Evolutionary conservation across 2,888 invertebrate genomes (phyloP).

Genomic region (Diarsia mendica): DNA sequence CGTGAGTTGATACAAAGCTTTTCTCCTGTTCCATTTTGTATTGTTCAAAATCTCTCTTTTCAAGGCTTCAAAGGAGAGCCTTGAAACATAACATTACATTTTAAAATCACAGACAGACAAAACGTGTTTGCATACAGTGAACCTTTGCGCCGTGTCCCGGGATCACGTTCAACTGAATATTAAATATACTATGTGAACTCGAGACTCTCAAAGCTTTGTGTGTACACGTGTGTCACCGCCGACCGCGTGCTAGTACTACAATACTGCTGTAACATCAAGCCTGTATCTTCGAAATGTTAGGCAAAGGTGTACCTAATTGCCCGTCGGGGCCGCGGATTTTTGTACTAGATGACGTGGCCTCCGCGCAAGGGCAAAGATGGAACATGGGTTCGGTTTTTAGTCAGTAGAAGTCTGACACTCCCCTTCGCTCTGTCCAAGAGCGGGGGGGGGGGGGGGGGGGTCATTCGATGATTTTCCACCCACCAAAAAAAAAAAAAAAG

Average conservation of each 20-base stretch:
- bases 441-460: no score
- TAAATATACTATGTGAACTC: constrained; percentile 54
- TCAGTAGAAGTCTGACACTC: no score
- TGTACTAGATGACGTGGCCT: no score
- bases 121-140: constrained; percentile 34
- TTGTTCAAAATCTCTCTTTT: neutral
- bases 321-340: no score
- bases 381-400: no score
- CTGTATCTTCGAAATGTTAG: no score
- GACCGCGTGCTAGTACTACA: neutral
- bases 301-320: no score
- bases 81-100: constrained; percentile 22
- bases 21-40: neutral
- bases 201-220: constrained; percentile 40
- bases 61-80: constrained; percentile 21
- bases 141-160: constrained; percentile 30
- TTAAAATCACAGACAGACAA: constrained; percentile 40
- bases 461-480: no score
- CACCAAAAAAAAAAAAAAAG: no score
- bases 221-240: constrained; percentile 19
- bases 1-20: neutral
- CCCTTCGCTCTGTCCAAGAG: no score
- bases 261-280: no score
- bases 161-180: constrained; percentile 58
- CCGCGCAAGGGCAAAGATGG: no score